A percentile compares a stretch with the other conserved stretches of the same genome.
Conservation (phyloP, 2,888 invertebrate species). For the Tipula unca region DNA sequence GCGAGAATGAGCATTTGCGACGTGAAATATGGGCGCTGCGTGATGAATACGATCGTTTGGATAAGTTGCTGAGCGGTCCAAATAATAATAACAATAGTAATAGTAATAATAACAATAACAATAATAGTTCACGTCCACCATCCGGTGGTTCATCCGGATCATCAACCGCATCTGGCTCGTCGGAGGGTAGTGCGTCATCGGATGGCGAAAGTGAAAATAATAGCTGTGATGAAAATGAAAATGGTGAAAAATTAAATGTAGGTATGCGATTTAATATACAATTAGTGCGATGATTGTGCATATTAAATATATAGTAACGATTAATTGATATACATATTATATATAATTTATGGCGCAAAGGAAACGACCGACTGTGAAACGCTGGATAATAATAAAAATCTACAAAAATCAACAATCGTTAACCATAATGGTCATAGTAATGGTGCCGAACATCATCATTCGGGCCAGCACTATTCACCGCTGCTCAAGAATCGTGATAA, state of each 20-base stretch:
- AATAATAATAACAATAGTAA: not conserved
- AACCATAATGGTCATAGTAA: not conserved
- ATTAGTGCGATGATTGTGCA: constrained; percentile 30
- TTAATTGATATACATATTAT: not conserved
- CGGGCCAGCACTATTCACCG: constrained; percentile 28
- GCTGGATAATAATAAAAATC: constrained; percentile 41
- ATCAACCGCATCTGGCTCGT: not conserved
- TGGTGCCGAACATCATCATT: constrained; percentile 28
- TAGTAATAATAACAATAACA: not conserved
- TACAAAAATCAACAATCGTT: constrained; percentile 35
- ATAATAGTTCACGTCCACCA: not conserved
- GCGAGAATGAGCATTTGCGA: constrained; percentile 80
- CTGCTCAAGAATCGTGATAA: constrained; percentile 38
- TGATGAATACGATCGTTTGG: constrained; percentile 81
- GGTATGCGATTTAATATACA: not conserved
- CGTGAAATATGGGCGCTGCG: constrained; percentile 79
- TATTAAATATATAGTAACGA: not conserved
- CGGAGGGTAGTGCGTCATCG: not conserved
- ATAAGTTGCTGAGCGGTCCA: constrained; percentile 60
- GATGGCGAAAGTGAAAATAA: constrained; percentile 27
- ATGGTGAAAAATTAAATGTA: constrained; percentile 14
- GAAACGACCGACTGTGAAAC: constrained; percentile 30
- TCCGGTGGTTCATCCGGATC: not conserved
- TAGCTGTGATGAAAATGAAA: constrained; percentile 33
- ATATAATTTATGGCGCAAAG: not conserved